phyloP scores from a whole-genome alignment of 2,113 vertebrate genomes.

The Arvicanthis niloticus region DNA sequence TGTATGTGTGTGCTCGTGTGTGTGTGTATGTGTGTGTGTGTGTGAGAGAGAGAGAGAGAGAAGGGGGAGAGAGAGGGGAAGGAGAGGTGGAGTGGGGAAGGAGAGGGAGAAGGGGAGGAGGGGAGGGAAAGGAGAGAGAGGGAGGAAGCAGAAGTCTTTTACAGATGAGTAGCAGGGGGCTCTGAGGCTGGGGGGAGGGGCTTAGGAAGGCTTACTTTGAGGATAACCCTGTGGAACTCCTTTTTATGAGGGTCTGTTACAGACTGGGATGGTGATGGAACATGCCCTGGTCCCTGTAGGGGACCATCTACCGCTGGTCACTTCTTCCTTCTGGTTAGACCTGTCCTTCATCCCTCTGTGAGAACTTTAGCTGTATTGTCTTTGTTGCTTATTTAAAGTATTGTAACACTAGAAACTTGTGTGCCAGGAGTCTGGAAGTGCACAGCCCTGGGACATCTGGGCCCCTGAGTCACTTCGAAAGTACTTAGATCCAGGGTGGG shows the following conservation, averaged over 20 bases:
- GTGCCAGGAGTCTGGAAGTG: not conserved
- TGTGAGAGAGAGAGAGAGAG: not conserved
- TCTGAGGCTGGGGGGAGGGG: not conserved
- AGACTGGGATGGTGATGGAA: not conserved
- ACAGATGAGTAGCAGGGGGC: not conserved
- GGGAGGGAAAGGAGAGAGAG: not conserved
- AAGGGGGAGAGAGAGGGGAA: too few species aligned
- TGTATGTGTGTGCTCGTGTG: too few species aligned
- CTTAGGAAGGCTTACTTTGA: not conserved
- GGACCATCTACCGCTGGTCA: not conserved
- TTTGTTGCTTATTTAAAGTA: slow-evolving; percentile 5
- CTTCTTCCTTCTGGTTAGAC: not conserved
- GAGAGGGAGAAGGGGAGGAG: not conserved
- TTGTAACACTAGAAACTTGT: not conserved
- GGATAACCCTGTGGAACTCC: not conserved
- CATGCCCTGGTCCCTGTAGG: not conserved
- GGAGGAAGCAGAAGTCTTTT: not conserved
- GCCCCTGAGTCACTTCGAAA: slow-evolving; percentile 18
- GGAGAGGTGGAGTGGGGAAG: too few species aligned
- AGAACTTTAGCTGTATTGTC: not conserved
- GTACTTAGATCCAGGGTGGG: not conserved
- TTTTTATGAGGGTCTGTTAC: not conserved
- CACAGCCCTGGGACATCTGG: not conserved
- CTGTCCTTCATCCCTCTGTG: fast-evolving
- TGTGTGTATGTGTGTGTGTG: not conserved